Conservation (phyloP, 2,797 vertebrate species). For the Perodicticus potto region DNA sequence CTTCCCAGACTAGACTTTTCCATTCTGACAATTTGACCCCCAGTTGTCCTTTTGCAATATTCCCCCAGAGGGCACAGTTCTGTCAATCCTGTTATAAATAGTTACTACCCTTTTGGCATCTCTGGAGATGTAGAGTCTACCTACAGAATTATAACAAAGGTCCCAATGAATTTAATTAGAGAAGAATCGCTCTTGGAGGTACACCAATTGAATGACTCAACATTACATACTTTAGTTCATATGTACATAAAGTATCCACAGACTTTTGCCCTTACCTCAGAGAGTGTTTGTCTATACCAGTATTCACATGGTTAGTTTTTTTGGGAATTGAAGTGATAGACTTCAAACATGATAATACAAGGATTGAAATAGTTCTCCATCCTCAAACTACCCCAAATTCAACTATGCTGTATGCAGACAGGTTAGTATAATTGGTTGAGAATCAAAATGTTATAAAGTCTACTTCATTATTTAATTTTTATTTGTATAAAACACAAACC, state of each 20-base stretch:
- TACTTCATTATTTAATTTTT: slow-evolving; percentile 3
- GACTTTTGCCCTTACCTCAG: neutral
- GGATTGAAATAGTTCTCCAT: neutral
- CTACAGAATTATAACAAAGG: neutral
- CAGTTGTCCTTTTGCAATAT: neutral
- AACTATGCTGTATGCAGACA: neutral
- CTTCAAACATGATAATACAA: neutral
- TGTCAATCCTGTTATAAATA: neutral
- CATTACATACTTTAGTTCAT: neutral
- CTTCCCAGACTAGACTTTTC: neutral
- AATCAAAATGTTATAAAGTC: neutral
- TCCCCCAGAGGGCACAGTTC: neutral
- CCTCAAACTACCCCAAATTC: neutral
- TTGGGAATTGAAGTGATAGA: neutral
- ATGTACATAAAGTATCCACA: neutral
- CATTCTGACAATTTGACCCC: neutral
- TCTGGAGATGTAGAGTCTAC: slow-evolving; percentile 1
- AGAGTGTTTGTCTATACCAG: neutral
- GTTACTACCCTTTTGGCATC: neutral
- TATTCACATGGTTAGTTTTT: neutral
- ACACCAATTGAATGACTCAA: neutral
- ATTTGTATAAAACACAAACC: neutral
- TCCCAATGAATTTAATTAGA: slow-evolving; percentile 69
- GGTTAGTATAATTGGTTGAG: neutral
- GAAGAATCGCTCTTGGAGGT: neutral